A percentile compares a stretch with the other conserved stretches of the same genome.
Conservation (phyloP, 2,113 vertebrate genomes). For the Connochaetes taurinus region DNA sequence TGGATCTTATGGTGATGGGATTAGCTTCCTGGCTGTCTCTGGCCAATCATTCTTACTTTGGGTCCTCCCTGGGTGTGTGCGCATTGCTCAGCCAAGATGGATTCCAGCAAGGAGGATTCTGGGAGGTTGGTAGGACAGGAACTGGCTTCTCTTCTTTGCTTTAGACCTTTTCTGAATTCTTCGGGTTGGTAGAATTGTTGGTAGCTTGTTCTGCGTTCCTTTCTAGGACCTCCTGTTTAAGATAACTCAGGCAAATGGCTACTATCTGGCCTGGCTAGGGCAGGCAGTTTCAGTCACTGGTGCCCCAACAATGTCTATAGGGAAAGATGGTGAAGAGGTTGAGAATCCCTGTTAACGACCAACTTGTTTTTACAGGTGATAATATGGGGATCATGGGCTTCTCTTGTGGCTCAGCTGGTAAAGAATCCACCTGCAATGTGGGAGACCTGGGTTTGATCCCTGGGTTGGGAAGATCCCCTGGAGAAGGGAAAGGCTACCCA, state of each 20-base stretch:
- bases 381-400: neutral
- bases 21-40: neutral
- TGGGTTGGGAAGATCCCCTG: neutral
- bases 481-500: neutral
- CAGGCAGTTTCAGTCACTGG: neutral
- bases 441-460: neutral
- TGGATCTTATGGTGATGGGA: neutral
- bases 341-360: neutral
- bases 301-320: neutral
- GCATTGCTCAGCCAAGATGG: neutral
- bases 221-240: neutral
- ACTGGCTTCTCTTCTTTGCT: neutral
- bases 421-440: neutral
- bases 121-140: neutral
- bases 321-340: neutral
- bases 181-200: neutral
- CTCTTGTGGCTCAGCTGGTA: neutral
- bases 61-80: neutral
- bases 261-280: neutral
- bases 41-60: neutral
- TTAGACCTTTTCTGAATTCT: neutral
- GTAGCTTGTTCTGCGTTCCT: neutral
- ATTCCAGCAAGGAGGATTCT: neutral
- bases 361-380: neutral
- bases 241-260: neutral